Base-by-base conservation (phyloP, 2,113 vertebrate species). In the Neofelis nebulosa region DNA sequence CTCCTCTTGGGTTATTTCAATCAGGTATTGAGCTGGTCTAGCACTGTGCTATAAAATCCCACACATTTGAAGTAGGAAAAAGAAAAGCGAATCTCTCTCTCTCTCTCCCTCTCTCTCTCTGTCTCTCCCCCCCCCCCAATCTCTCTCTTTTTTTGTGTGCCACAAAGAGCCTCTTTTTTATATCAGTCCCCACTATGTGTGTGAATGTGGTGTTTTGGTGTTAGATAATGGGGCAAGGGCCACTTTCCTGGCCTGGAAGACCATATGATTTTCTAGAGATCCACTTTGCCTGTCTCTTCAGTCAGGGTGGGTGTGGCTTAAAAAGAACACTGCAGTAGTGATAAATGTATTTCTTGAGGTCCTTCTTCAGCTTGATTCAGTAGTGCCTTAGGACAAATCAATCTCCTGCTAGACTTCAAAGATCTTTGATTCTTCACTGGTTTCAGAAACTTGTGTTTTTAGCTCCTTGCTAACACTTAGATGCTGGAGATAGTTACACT, bases 1-100 rank as follows among this genome's bases (percentile, higher is more conserved):
- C 98, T 98, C 97, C 96, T 98, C 97, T 98, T 97, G 98, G 98
- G 97, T 98, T 99, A 98, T 98, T 99, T 98, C 98, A 98, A 97
- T 98, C 97, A 98, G 98, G 97, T 98, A 98, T 98, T 98, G 97
- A 99, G 98, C 94, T 97, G 96, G 96, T 98, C 97, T 98, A 98
- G 97, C 78, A 71, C 95, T 95, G 94, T 95, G 93, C 94, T 98
- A 95, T 79, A 97, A 98, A 99, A 98, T 97, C 92, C 83, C 89
- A 94, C 92, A 97, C 94, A 97, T 98, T 98, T 98, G 97, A 91
- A 98, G 96, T 96, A 91, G 95, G 69, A 89, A 97, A 97, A 95
- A 98, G 63, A 98, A 98, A 98, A 97, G 90, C 85, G 23, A 65
- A 97, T 97, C 93, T 98, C 76, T 98, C 65, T 85, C 50, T 71